phyloP scores from a whole-genome alignment of 2,113 vertebrate genomes.

The Anoura caudifer region DNA sequence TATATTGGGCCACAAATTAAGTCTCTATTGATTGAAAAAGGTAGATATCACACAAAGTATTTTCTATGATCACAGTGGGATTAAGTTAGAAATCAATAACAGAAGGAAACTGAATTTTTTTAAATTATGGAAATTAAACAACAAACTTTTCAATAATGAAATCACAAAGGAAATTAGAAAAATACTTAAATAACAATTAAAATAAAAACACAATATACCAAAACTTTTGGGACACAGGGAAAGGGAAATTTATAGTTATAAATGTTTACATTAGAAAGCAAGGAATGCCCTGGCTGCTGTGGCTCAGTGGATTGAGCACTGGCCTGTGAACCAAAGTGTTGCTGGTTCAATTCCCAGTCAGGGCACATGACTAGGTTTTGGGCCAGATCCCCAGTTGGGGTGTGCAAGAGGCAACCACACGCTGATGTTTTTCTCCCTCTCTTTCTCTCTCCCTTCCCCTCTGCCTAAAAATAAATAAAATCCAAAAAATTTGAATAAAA shows the following conservation, averaged over 20 bases:
- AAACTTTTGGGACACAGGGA: background rate
- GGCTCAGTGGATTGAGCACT: too few species aligned
- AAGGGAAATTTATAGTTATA: background rate
- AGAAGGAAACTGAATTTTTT: background rate
- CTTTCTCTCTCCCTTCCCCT: too few species aligned
- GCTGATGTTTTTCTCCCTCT: too few species aligned
- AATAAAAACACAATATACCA: background rate
- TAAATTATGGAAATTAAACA: background rate
- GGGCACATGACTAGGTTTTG: too few species aligned
- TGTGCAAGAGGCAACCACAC: too few species aligned
- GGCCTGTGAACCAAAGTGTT: too few species aligned
- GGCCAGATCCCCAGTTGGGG: too few species aligned
- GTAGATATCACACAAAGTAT: background rate
- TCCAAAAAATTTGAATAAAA: too few species aligned
- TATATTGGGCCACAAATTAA: background rate
- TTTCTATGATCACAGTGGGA: background rate
- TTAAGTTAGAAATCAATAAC: background rate
- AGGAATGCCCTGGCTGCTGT: too few species aligned
- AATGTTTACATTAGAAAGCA: background rate
- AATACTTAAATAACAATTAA: background rate
- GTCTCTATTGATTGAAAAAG: background rate
- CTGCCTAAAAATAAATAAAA: too few species aligned
- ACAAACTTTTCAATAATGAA: background rate
- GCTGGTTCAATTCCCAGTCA: too few species aligned
- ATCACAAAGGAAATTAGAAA: background rate